Percentiles rank a stretch among this genome's conserved stretches.
These are phyloP conservation scores for Pocillopora verrucosa DNA, from an alignment of 64 coral and sea anemone genomes.

Conservation along the genomic window DNA sequence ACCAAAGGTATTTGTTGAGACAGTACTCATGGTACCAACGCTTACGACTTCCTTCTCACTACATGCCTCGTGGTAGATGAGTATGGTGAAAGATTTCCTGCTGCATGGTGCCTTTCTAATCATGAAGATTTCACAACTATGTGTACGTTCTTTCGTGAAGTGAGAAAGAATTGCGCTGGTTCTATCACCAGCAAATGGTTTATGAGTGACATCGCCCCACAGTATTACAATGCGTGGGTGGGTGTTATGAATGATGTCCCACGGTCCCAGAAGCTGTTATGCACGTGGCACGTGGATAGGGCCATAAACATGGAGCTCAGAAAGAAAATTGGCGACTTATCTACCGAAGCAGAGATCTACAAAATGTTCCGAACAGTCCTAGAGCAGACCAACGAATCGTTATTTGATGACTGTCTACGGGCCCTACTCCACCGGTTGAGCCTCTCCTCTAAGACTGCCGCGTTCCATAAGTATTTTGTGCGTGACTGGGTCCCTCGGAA, in stretches of 20 bases:
- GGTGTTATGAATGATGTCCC: conserved; percentile 23
- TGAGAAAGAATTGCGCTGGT: conserved; percentile 33
- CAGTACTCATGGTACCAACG: conserved; percentile 65
- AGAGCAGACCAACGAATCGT: conserved; percentile 50
- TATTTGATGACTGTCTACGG: conserved; percentile 38
- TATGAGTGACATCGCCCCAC: conserved; percentile 52
- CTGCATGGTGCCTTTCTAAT: conserved; percentile 50
- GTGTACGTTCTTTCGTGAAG: conserved; percentile 46
- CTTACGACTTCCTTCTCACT: conserved; percentile 47
- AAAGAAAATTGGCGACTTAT: conserved; percentile 13
- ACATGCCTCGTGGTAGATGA: conserved; percentile 48
- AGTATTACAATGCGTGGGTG: conserved; percentile 65
- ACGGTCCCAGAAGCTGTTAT: conserved; percentile 40
- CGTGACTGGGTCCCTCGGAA: no score
- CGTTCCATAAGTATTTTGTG: no score
- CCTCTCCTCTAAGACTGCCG: no score
- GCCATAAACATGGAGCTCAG: conserved; percentile 46
- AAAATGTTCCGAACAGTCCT: conserved; percentile 54
- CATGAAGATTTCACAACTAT: conserved; percentile 71
- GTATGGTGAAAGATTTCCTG: conserved; percentile 56
- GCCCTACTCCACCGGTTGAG: conserved; percentile 9
- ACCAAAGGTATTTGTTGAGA: conserved; percentile 64
- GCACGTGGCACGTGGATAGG: conserved; percentile 66
- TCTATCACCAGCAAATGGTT: not conserved
- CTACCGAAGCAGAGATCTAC: conserved; percentile 36